Evolutionary conservation across 2,888 invertebrate genomes (phyloP).

Genomic region (Chloroclysta siterata): DNA sequence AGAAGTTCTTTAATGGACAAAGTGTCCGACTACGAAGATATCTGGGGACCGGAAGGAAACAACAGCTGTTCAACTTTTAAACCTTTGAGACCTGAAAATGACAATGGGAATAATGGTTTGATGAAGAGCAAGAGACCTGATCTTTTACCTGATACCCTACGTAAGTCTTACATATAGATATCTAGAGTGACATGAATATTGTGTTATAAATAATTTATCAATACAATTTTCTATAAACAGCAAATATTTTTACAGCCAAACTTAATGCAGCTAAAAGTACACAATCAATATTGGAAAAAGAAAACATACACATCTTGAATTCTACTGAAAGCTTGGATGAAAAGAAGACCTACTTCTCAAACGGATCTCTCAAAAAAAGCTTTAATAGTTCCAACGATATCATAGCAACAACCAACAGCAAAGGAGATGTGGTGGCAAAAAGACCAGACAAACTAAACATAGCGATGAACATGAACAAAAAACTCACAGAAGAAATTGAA

Average conservation of each 20-base stretch:
- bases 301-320: constrained; percentile 73
- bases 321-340: constrained; percentile 75
- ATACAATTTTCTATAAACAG: neutral
- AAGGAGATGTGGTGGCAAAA: constrained; percentile 77
- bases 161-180: constrained; percentile 58
- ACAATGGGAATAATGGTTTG: constrained; percentile 76
- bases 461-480: constrained; percentile 78
- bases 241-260: constrained; percentile 63
- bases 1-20: constrained; percentile 95
- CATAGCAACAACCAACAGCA: constrained; percentile 80
- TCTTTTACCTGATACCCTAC: constrained; percentile 85
- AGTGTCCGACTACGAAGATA: constrained; percentile 97
- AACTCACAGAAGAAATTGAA: constrained; percentile 79
- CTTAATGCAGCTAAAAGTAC: constrained; percentile 75
- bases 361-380: constrained; percentile 71
- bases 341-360: constrained; percentile 67
- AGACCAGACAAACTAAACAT: constrained; percentile 81
- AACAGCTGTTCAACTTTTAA: constrained; percentile 76
- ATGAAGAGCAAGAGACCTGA: constrained; percentile 86
- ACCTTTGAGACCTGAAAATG: constrained; percentile 73
- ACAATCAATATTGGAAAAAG: constrained; percentile 77
- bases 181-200: neutral
- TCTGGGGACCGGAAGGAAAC: constrained; percentile 91
- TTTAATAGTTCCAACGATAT: constrained; percentile 73
- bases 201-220: neutral